A percentile compares a stretch with the other conserved stretches of the same genome.
These are phyloP conservation scores for Gallirallus australis DNA, from an alignment of 2,797 vertebrate genomes.

Conservation along the genomic window DNA sequence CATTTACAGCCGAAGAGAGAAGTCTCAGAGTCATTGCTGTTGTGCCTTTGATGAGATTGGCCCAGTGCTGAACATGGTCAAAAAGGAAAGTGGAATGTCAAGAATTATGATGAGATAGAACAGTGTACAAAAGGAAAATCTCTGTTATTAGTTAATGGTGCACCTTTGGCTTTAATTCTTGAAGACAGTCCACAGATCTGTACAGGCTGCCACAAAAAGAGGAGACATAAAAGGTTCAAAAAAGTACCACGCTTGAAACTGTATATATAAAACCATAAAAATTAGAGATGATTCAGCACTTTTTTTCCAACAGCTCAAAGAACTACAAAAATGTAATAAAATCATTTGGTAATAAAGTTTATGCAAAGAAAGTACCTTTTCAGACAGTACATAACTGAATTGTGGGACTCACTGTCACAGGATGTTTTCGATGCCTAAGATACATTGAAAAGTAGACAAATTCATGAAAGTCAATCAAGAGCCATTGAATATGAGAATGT, in stretches of 20 bases:
- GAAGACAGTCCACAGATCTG: background rate
- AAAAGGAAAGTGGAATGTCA: constrained; percentile 4
- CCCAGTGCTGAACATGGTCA: background rate
- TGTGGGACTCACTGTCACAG: background rate
- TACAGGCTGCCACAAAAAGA: background rate
- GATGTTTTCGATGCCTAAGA: background rate
- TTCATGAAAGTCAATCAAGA: background rate
- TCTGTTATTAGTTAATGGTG: background rate
- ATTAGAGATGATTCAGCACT: background rate
- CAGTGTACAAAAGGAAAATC: background rate
- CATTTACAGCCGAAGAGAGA: background rate
- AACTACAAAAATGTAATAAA: background rate
- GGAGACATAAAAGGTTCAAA: background rate
- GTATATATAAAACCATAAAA: background rate
- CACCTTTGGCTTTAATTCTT: constrained; percentile 1
- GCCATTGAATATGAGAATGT: background rate
- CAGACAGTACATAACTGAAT: background rate
- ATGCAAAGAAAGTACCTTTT: background rate
- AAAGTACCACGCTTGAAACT: background rate
- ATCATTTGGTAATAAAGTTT: background rate
- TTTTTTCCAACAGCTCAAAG: background rate
- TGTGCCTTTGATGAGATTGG: background rate
- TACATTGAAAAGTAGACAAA: background rate
- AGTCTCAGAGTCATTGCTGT: background rate
- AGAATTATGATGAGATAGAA: background rate